These are phyloP conservation scores for Falco novaeseelandiae DNA, from an alignment of 2,797 vertebrate genomes.

Conservation along the genomic window DNA sequence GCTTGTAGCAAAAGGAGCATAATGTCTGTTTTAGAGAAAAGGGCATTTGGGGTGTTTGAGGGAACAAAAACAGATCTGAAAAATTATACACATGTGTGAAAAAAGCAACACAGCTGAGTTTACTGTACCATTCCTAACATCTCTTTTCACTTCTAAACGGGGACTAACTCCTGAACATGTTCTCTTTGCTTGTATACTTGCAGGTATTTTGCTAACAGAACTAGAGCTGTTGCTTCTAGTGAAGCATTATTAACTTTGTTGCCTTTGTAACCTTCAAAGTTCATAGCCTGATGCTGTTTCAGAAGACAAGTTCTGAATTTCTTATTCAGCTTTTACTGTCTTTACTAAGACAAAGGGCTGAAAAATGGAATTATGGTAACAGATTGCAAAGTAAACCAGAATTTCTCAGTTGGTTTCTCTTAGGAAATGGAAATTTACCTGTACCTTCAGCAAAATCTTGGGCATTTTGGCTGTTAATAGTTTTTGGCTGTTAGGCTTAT, in stretches of 20 bases:
- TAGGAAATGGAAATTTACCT: background rate
- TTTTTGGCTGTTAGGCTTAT: background rate
- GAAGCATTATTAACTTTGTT: conserved; percentile 12
- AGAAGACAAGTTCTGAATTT: background rate
- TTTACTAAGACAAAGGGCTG: background rate
- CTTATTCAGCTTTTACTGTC: background rate
- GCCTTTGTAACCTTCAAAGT: background rate
- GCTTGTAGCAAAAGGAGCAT: background rate
- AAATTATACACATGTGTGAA: background rate
- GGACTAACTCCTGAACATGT: background rate
- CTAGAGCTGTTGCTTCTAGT: background rate
- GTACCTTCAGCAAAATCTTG: background rate
- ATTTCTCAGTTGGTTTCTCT: background rate
- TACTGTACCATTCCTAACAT: background rate
- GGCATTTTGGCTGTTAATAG: background rate
- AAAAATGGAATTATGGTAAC: background rate
- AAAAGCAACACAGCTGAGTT: background rate
- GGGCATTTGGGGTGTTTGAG: background rate
- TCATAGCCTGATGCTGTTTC: background rate
- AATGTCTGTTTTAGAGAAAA: background rate
- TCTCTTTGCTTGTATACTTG: background rate
- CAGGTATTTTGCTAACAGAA: conserved; percentile 15
- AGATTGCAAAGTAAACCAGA: background rate
- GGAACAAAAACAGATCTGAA: conserved; percentile 19
- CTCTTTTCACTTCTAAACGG: background rate